Evolutionary conservation across 2,888 invertebrate genomes (phyloP), one percentile per base, ranked within the genome.

Genomic region (Glaucopsyche alexis): DNA sequence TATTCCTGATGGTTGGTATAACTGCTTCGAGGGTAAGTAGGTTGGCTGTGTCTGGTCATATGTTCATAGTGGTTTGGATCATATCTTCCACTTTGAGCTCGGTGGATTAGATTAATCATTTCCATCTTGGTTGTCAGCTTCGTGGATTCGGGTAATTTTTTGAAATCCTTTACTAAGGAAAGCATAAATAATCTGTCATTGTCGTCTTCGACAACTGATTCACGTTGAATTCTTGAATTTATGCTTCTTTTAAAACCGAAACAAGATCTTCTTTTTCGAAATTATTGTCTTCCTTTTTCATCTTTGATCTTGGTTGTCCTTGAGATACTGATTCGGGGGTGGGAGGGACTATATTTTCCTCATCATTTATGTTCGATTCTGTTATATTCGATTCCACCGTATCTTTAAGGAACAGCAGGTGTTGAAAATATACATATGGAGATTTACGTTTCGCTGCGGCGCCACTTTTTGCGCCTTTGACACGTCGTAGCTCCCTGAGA

Each of bases 401-500:
- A 72, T 78, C 77, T 77, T 77, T 74, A 78, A 81, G 79, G 80
- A 81, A 81, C 75, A 78, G 77, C 74, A 80, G 78, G 78, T 80
- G 78, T 75, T 81, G 75, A 73, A 79, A 79, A 78, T 80, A 80
- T 78, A 79, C 75, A 75, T 77, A 79, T 69, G 77, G 76, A 75
- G 73, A 74, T 76, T 78, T 79, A 64, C 78, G 79, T 77, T 74
- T 76, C 77, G 79, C 77, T 79, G 80, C 80, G 75, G 79, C 78
- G 76, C 80, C 80, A 77, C 79, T 80, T 79, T 78, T 78, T 76
- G 73, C 60, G 77, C 78, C 16, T 16, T 52, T 52, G n/a, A 16
- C 52, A 47, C 78, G 74, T 77, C 76, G 77, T 76, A 77, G 77
- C 79, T 77, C 78, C 78, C 80, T 78, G 75, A 77, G 76, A 76